phyloP scores from a whole-genome alignment of 2,113 vertebrate species.

The Sprattus sprattus region DNA sequence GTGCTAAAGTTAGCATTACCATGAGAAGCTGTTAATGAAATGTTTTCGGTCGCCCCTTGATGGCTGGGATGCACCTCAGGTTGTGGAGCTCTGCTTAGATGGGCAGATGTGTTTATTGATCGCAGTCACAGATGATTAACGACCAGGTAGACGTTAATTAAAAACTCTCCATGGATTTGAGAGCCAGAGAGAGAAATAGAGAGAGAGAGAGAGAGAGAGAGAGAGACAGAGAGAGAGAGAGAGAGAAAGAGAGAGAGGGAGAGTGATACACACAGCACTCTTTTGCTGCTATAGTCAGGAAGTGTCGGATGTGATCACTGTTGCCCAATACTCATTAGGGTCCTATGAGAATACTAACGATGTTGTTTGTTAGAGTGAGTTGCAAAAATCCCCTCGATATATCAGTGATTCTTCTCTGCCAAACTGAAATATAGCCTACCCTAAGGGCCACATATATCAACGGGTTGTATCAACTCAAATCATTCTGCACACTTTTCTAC shows the following conservation, averaged over 20 bases:
- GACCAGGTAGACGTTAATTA: conserved; percentile 70
- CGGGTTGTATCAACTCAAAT: too few relatives aligned
- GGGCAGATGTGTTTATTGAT: conserved; percentile 66
- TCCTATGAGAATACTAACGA: background rate
- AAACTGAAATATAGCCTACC: background rate
- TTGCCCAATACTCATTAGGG: conserved; percentile 20
- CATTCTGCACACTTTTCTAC: too few relatives aligned
- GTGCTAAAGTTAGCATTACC: conserved; percentile 53
- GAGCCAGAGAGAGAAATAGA: conserved; percentile 40
- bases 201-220: conserved; percentile 28
- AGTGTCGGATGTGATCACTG: conserved; percentile 27
- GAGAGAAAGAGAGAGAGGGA: conserved; percentile 28
- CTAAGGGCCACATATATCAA: too few relatives aligned
- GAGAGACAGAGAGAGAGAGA: conserved; percentile 23
- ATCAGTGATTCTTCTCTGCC: background rate
- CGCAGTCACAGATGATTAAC: conserved; percentile 70
- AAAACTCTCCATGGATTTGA: conserved; percentile 59
- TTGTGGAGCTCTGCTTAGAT: conserved; percentile 48
- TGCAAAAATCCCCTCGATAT: background rate
- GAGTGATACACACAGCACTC: conserved; percentile 27
- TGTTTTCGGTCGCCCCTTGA: conserved; percentile 56
- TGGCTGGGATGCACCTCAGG: conserved; percentile 62
- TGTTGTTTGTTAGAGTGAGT: background rate
- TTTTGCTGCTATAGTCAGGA: conserved; percentile 38
- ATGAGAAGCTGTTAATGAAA: conserved; percentile 65